phyloP scores from a whole-genome alignment of 2,113 vertebrate genomes.

The Prochilodus magdalenae region DNA sequence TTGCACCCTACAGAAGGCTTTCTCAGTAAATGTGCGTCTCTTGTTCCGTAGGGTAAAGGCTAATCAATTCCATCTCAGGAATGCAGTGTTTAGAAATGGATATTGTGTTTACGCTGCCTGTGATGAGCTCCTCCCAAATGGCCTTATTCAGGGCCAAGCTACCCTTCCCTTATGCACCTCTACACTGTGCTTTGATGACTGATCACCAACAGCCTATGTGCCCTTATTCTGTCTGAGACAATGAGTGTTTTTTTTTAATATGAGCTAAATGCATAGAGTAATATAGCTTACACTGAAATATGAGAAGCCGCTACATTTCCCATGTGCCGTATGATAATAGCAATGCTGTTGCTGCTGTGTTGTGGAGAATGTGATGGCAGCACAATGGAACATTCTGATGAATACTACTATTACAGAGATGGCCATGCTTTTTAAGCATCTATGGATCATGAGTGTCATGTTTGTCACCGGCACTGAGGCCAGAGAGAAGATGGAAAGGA shows the following conservation, averaged over 20 bases:
- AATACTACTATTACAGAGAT: slow-evolving; percentile 23
- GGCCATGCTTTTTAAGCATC: slow-evolving; percentile 1
- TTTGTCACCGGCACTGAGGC: slow-evolving; percentile 42
- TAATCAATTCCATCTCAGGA: slow-evolving; percentile 41
- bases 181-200: slow-evolving; percentile 37
- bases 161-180: slow-evolving; percentile 1
- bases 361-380: slow-evolving; percentile 12
- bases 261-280: slow-evolving; percentile 9
- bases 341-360: slow-evolving; percentile 3
- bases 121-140: slow-evolving; percentile 39
- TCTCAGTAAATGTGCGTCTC: neutral
- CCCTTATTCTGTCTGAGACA: slow-evolving; percentile 2
- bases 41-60: slow-evolving; percentile 15
- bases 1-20: neutral
- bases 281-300: slow-evolving; percentile 7
- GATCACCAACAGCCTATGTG: slow-evolving; percentile 25
- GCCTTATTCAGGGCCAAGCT: slow-evolving; percentile 19
- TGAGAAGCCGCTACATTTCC: slow-evolving; percentile 2
- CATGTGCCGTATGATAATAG: neutral
- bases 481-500: slow-evolving; percentile 7
- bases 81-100: slow-evolving; percentile 42
- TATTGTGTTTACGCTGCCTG: slow-evolving; percentile 25
- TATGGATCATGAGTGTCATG: slow-evolving; percentile 21
- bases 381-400: slow-evolving; percentile 25
- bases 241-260: slow-evolving; percentile 36